Evolutionary conservation across 2,888 invertebrate genomes (phyloP), one percentile per base, ranked within the genome.

Genomic region (Microctonus brassicae): DNA sequence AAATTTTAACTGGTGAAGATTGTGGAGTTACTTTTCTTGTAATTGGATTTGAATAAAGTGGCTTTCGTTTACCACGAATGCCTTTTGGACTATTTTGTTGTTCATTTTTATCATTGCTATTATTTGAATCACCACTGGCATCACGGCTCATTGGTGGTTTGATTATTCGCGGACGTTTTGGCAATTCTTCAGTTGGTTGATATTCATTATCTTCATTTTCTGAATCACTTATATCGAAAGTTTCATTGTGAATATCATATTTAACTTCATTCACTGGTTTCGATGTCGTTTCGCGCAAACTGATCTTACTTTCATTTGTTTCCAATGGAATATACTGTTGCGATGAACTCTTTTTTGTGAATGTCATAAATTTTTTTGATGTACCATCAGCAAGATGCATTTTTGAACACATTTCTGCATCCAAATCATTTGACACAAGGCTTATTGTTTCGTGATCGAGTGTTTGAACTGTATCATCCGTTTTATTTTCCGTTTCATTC

Each of bases 391-490:
- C 72, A 78, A 87, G 73, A 79, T 76, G 77, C 78, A 81, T 76
- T 39, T 80, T 79, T 3, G 78, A 89, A 83, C 90, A 91, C 24
- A 90, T 89, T 82, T 93, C 93, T 24, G 92, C 92, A 78, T 93
- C 93, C 68, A 93, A 93, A 73, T 93, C 94, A 79, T 93, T 93
- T 66, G 93, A 93, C 1, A 93, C 93, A 53, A 92, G 84, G 82
- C 93, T 94, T 75, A 94, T 81, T 0, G 91, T 92, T 83, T 92
- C 92, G 77, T 91, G 90, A 75, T 92, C 92, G 26, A 90, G 77
- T 68, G 89, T 71, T n/a, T n/a, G n/a, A n/a, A n/a, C n/a, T 60
- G 88, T 69, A 67, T 91, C 90, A 71, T 88, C 89, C 0, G 88
- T 88, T 34, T 83, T 83, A 74, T 85, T 86, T 1, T 17, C 47